Base-by-base conservation (phyloP, 1,140 invertebrate genomes). In the Sipha flava region DNA sequence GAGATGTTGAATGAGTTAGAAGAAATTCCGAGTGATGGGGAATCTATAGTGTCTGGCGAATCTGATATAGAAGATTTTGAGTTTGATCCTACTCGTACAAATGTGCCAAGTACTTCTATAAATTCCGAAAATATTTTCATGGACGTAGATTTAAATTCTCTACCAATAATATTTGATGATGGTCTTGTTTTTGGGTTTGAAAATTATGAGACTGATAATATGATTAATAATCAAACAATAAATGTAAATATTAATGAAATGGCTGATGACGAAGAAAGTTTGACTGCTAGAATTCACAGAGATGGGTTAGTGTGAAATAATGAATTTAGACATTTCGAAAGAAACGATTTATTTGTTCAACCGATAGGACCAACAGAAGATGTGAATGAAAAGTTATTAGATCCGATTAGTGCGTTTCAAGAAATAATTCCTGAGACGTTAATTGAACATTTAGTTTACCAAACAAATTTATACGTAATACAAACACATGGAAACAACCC, bases 381-480 rank as follows among this genome's bases (percentile, higher is more conserved):
- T 31, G 6, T 40, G 18, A 31, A 10, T 73, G 16, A 73, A 18
- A 49, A 49, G 3, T 49, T 47, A 49, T 2, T 37, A 23, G 52
- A 37, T 6, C 79, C 64, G n/a, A 9, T 14, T 16, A 47, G 45
- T 54, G 29, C 40, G 1, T 72, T 80, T 43, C 21, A 49, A 34
- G 16, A 31, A 16, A 18, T 80, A 31, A 72, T 68, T 68, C 26
- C 62, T 49, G 4, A 72, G 9, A 10, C 26, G 18, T n/a, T 80
- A 52, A 47, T 80, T 49, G 62, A 80, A 6, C 54, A 21, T 21
- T 47, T 81, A 23, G 81, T 81, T 23, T 81, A 57, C 62, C 80
- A 82, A 80, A 82, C 81, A 16, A 83, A 83, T 81, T 66, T 83
- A 14, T 83, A 83, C 43, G 52, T 75, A 21, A 43, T 73, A 16